phyloP scores from a whole-genome alignment of 92 coral and sea anemone species.

The Phenganax marumi region DNA sequence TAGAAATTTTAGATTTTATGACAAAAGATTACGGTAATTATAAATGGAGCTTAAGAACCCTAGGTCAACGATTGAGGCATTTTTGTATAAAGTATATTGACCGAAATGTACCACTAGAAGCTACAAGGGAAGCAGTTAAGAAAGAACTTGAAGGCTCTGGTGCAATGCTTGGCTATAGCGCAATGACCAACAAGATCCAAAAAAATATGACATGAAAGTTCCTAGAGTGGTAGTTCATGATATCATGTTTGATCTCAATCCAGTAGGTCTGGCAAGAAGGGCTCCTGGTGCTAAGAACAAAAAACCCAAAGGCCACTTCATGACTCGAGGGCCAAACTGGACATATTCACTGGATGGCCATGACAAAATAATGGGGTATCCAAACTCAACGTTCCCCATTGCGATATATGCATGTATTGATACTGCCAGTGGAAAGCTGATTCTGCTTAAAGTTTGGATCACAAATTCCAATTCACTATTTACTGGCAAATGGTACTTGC shows the following conservation, averaged over 20 bases:
- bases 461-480: slow-evolving; percentile 6
- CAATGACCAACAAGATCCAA: not conserved
- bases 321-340: slow-evolving; percentile 10
- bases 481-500: slow-evolving; percentile 14
- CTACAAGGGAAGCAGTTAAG: not conserved
- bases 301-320: slow-evolving; percentile 1
- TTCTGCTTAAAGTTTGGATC: slow-evolving; percentile 1
- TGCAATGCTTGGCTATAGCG: slow-evolving; percentile 3
- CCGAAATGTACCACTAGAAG: not conserved
- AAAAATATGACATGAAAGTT: not conserved
- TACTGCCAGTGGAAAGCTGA: slow-evolving; percentile 10
- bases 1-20: not conserved
- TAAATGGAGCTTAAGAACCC: slow-evolving; percentile 5
- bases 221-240: not conserved
- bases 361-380: slow-evolving; percentile 10
- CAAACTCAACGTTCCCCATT: not conserved
- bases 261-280: not conserved
- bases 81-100: slow-evolving; percentile 6
- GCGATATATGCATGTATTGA: not conserved
- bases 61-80: slow-evolving; percentile 6
- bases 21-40: not conserved
- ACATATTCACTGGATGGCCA: slow-evolving; percentile 8
- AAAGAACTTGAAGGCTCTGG: slow-evolving; percentile 12
- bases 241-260: not conserved
- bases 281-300: slow-evolving; percentile 8